Evolutionary conservation across 2,113 vertebrate species (phyloP).

Genomic region (Hassar affinis): DNA sequence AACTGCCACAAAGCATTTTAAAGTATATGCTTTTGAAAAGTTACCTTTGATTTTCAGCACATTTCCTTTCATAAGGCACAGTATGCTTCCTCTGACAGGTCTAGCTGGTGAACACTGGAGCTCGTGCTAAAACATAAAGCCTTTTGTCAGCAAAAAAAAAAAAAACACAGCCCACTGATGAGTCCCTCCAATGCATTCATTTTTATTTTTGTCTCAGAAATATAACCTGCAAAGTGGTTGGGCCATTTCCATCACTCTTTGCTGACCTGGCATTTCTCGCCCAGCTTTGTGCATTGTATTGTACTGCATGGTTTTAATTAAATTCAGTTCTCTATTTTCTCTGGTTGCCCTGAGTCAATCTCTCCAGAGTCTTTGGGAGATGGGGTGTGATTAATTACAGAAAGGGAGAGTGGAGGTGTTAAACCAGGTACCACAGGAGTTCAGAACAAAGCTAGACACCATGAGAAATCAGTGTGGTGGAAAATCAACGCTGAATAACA

Average conservation of each 20-base stretch:
- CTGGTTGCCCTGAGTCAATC: constrained; percentile 40
- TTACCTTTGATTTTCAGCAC: constrained; percentile 34
- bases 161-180: constrained; percentile 27
- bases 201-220: constrained; percentile 40
- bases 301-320: constrained; percentile 54
- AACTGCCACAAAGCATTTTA: background rate
- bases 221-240: constrained; percentile 26
- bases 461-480: constrained; percentile 11
- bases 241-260: constrained; percentile 29
- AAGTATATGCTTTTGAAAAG: constrained; percentile 7
- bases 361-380: constrained; percentile 40
- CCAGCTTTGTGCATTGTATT: constrained; percentile 40
- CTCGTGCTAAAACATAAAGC: constrained; percentile 17
- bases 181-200: constrained; percentile 28
- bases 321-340: constrained; percentile 39
- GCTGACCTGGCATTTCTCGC: constrained; percentile 37
- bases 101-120: constrained; percentile 22
- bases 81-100: constrained; percentile 40
- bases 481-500: constrained; percentile 34
- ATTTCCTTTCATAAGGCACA: constrained; percentile 22
- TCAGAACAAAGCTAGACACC: background rate
- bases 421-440: constrained; percentile 40
- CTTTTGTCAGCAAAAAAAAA: constrained; percentile 37
- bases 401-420: constrained; percentile 26
- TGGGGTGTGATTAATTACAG: constrained; percentile 58